Conservation (phyloP, 2,797 vertebrate genomes). For the Merluccius polli region DNA sequence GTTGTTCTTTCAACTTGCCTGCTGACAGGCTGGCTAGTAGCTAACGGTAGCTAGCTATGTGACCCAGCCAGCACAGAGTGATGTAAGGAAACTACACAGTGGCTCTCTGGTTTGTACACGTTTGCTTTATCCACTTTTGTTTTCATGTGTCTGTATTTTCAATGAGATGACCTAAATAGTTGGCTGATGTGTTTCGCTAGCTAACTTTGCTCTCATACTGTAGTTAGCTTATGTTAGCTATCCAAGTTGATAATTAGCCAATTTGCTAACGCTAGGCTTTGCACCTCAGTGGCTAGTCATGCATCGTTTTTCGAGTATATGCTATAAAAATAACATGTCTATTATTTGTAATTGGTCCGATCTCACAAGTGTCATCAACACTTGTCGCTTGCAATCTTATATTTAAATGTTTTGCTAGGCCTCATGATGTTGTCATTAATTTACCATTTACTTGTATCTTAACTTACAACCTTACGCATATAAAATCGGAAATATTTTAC, state of each 20-base stretch:
- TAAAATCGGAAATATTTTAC: neutral
- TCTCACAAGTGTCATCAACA: neutral
- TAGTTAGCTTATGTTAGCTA: conserved; percentile 19
- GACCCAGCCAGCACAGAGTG: conserved; percentile 41
- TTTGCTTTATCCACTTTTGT: conserved; percentile 4
- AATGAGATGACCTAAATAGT: neutral
- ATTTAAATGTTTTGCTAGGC: neutral
- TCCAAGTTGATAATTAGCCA: conserved; percentile 52
- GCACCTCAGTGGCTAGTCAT: neutral
- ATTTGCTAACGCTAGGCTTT: conserved; percentile 15
- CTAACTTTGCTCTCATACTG: conserved; percentile 20
- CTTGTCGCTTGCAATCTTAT: neutral
- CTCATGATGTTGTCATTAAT: conserved; percentile 1
- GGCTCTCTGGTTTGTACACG: conserved; percentile 47
- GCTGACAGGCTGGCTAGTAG: conserved; percentile 48
- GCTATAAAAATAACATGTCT: neutral
- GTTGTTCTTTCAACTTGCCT: conserved; percentile 48
- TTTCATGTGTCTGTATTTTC: neutral
- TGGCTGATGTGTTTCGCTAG: neutral
- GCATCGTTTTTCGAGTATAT: neutral
- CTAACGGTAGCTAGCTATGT: conserved; percentile 54
- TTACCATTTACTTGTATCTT: neutral
- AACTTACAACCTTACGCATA: neutral
- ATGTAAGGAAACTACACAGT: conserved; percentile 41
- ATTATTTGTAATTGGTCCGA: neutral